Evolutionary conservation across 2,113 vertebrate species (phyloP).

Genomic region (Murina feae): DNA sequence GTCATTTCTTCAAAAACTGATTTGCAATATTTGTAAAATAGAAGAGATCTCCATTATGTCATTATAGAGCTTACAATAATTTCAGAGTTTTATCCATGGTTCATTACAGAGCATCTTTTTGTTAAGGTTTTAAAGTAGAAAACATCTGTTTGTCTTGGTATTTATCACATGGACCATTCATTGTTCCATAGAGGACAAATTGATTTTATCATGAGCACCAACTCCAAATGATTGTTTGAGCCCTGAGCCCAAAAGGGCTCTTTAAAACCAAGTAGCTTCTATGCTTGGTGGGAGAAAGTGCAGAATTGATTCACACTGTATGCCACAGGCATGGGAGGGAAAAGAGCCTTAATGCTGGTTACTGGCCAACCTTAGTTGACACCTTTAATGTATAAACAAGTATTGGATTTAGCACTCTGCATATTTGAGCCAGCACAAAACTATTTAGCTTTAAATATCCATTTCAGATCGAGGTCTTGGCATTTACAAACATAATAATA

Average conservation of each 20-base stretch:
- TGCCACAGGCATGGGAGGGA: neutral
- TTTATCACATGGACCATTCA: neutral
- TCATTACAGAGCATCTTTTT: neutral
- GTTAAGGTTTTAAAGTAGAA: constrained; percentile 15
- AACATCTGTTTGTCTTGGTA: neutral
- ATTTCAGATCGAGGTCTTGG: neutral
- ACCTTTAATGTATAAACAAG: neutral
- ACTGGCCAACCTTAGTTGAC: neutral
- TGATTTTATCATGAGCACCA: neutral
- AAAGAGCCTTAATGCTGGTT: neutral
- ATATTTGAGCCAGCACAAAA: neutral
- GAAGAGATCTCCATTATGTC: neutral
- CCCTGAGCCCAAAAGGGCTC: neutral
- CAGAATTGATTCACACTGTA: neutral
- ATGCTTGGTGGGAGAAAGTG: neutral
- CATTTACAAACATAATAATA: constrained; percentile 23
- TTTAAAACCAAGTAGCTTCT: neutral
- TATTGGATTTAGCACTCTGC: neutral
- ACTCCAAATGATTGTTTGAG: neutral
- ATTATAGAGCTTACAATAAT: neutral
- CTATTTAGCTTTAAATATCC: neutral
- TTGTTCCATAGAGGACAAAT: neutral
- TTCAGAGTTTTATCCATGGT: neutral
- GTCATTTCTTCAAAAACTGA: neutral
- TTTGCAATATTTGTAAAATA: neutral